These are phyloP conservation scores for Heteromurus nitidus DNA, from an alignment of 2,888 invertebrate genomes.

Conservation along the genomic window DNA sequence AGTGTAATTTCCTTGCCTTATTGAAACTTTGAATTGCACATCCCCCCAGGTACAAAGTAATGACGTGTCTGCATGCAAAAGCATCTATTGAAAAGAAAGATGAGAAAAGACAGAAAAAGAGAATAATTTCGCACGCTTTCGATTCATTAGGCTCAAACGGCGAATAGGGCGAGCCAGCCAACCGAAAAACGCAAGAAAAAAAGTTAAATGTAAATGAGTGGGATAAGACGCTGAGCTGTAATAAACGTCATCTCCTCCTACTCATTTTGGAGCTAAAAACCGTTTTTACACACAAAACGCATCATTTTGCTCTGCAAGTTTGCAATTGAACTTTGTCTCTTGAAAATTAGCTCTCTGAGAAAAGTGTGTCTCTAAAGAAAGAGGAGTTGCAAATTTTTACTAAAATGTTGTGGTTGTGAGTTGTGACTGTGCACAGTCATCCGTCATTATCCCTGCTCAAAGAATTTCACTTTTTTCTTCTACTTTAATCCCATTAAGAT, in stretches of 20 bases:
- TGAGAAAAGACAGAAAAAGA: slow-evolving; percentile 11
- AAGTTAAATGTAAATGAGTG: slow-evolving; percentile 22
- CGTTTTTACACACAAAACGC: too few relatives aligned
- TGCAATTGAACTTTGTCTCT: too few relatives aligned
- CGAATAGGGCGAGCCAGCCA: slow-evolving; percentile 16
- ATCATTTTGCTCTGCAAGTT: too few relatives aligned
- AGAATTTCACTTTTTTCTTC: slow-evolving; percentile 3
- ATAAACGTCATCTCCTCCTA: too few relatives aligned
- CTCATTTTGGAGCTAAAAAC: too few relatives aligned
- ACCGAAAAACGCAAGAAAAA: neutral
- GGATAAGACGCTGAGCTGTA: too few relatives aligned
- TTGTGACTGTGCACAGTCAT: neutral
- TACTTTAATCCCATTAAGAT: neutral
- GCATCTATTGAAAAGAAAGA: neutral
- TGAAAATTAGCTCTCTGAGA: too few relatives aligned
- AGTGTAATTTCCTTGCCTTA: slow-evolving; percentile 26
- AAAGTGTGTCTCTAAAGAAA: too few relatives aligned
- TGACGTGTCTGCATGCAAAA: slow-evolving; percentile 20
- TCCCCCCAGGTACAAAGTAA: too few relatives aligned
- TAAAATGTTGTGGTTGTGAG: too few relatives aligned
- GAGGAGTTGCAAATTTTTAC: too few relatives aligned
- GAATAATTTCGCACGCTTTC: slow-evolving; percentile 54
- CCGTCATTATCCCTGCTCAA: neutral
- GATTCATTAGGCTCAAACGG: slow-evolving; percentile 53
- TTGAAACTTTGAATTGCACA: slow-evolving; percentile 5